phyloP scores from a whole-genome alignment of 2,888 invertebrate species.

The Falcaria lacertinaria region DNA sequence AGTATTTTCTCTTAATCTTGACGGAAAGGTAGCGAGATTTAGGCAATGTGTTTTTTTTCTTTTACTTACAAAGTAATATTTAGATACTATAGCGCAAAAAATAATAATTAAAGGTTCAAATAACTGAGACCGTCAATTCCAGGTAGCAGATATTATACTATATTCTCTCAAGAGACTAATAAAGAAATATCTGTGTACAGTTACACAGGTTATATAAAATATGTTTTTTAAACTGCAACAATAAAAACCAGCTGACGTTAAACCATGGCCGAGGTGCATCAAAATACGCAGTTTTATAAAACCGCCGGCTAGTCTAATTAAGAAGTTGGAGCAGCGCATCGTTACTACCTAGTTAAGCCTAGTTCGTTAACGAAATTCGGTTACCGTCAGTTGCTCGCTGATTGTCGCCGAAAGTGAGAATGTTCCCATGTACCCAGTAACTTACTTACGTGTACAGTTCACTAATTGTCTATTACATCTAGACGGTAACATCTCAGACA shows the following conservation, averaged over 20 bases:
- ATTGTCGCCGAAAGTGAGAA: slow-evolving; percentile 63
- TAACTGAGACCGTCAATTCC: no score
- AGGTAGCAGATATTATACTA: no score
- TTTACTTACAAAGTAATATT: no score
- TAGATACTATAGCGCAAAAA: no score
- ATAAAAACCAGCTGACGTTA: not conserved
- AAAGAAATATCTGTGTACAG: no score
- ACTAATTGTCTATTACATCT: not conserved
- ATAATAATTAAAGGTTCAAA: no score
- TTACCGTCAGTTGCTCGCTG: slow-evolving; percentile 55
- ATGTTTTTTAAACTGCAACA: no score
- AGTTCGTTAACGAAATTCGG: slow-evolving; percentile 69
- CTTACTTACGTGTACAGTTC: not conserved
- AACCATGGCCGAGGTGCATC: slow-evolving; percentile 11
- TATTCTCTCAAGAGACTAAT: no score
- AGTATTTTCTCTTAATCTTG: no score
- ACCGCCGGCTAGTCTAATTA: slow-evolving; percentile 57
- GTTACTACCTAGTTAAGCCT: slow-evolving; percentile 62
- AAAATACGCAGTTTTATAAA: slow-evolving; percentile 34
- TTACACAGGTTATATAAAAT: no score
- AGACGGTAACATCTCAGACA: not conserved
- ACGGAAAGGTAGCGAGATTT: no score
- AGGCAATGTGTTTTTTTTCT: no score
- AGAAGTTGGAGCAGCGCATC: slow-evolving; percentile 54
- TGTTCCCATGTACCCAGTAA: slow-evolving; percentile 11